phyloP scores from a whole-genome alignment of 2,113 vertebrate genomes.

The Polypterus bichir region DNA sequence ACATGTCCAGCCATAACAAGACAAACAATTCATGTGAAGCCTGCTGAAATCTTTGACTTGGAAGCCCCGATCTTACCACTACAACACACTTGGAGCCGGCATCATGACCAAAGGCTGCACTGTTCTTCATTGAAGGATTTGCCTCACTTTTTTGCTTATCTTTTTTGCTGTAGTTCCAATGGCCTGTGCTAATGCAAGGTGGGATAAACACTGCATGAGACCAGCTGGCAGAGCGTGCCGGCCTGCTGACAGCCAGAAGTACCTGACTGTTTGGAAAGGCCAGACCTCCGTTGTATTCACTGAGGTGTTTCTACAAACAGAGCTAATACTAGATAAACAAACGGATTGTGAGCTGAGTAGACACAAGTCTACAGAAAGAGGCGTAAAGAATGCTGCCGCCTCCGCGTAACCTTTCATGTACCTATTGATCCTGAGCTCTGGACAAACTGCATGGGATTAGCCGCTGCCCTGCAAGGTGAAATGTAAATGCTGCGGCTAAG shows the following conservation, averaged over 20 bases:
- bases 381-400: constrained; percentile 73
- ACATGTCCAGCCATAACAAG: too few species aligned
- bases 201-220: constrained; percentile 45
- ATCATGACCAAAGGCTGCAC: too few species aligned
- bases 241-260: constrained; percentile 35
- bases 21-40: too few species aligned
- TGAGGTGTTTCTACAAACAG: constrained; percentile 72
- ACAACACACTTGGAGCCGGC: too few species aligned
- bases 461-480: constrained; percentile 28
- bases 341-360: constrained; percentile 77
- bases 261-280: constrained; percentile 56
- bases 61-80: too few species aligned
- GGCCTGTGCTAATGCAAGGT: constrained; percentile 44
- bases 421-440: constrained; percentile 59
- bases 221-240: too few species aligned
- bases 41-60: too few species aligned
- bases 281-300: constrained; percentile 54
- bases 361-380: constrained; percentile 71
- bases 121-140: too few species aligned
- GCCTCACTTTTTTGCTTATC: constrained; percentile 53
- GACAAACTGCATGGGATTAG: constrained; percentile 38
- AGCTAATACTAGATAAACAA: constrained; percentile 75
- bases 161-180: constrained; percentile 30
- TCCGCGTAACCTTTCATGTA: constrained; percentile 66
- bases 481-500: constrained; percentile 57